phyloP scores from a whole-genome alignment of 2,888 invertebrate genomes.

The Chrysolina americana region DNA sequence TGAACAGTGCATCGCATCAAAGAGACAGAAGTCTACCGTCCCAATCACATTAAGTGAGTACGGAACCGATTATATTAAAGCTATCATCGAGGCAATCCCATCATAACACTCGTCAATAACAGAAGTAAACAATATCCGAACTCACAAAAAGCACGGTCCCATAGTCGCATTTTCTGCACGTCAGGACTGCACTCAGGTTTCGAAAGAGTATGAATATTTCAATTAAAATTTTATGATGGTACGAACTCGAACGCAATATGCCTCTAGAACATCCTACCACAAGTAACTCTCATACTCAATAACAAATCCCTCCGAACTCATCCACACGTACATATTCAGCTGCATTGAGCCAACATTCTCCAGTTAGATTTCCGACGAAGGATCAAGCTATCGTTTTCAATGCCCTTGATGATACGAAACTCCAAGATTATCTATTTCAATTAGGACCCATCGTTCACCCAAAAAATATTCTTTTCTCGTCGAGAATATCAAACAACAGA shows the following conservation, averaged over 20 bases:
- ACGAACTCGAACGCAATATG: neutral
- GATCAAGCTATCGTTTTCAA: slow-evolving; percentile 25
- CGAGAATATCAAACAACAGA: slow-evolving; percentile 50
- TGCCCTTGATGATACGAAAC: slow-evolving; percentile 29
- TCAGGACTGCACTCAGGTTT: slow-evolving; percentile 2
- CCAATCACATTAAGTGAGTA: neutral
- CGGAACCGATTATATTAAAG: neutral
- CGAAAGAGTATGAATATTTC: neutral
- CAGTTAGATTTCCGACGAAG: slow-evolving; percentile 30
- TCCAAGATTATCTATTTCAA: slow-evolving; percentile 36
- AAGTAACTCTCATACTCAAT: neutral
- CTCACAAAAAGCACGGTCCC: neutral
- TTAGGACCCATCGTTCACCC: slow-evolving; percentile 35
- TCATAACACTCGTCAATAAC: neutral
- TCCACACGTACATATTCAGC: slow-evolving; percentile 27
- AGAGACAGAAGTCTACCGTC: no score
- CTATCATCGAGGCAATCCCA: neutral
- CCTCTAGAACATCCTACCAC: no score
- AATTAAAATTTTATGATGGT: no score
- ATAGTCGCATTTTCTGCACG: neutral
- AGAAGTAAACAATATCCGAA: neutral
- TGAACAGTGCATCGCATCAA: neutral
- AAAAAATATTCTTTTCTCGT: slow-evolving; percentile 43
- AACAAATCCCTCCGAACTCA: neutral
- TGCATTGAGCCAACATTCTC: slow-evolving; percentile 26